Percentiles rank a stretch among this genome's conserved stretches.
Evolutionary conservation across 2,888 invertebrate species (phyloP).

Genomic region (Parnassius mnemosyne): DNA sequence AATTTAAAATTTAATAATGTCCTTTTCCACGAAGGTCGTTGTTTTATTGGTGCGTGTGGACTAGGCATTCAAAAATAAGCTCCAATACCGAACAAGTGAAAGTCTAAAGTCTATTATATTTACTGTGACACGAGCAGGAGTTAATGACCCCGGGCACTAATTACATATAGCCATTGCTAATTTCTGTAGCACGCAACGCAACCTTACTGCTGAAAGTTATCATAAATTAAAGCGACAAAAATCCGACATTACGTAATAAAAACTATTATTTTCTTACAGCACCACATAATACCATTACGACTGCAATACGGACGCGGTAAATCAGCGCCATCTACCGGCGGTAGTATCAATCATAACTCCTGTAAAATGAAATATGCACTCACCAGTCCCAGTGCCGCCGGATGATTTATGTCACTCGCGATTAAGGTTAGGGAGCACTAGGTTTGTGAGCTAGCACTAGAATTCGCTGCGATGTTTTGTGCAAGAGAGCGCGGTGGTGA

Average conservation of each 20-base stretch:
- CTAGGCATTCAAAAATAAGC: too few relatives aligned
- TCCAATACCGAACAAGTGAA: too few relatives aligned
- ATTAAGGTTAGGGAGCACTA: constrained; percentile 6
- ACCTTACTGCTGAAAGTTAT: not conserved
- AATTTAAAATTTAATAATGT: too few relatives aligned
- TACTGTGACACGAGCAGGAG: not conserved
- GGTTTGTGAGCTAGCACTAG: constrained; percentile 3
- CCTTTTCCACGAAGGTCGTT: not conserved
- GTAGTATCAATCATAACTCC: constrained; percentile 2
- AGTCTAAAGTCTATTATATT: constrained; percentile 5
- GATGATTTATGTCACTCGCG: constrained; percentile 5
- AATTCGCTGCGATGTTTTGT: constrained; percentile 1
- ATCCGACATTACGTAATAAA: constrained; percentile 18
- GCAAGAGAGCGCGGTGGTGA: not conserved
- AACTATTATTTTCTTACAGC: not conserved
- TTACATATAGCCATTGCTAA: constrained; percentile 5
- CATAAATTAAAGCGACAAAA: not conserved
- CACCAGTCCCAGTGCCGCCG: constrained; percentile 7
- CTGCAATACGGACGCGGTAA: constrained; percentile 22
- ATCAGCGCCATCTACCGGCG: constrained; percentile 15
- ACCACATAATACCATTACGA: constrained; percentile 11
- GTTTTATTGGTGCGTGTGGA: too few relatives aligned
- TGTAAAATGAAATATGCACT: constrained; percentile 13
- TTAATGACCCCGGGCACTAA: constrained; percentile 9
- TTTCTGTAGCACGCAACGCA: not conserved